Evolutionary conservation across 2,888 invertebrate genomes (phyloP).

Genomic region (Chaetoderma sp.): DNA sequence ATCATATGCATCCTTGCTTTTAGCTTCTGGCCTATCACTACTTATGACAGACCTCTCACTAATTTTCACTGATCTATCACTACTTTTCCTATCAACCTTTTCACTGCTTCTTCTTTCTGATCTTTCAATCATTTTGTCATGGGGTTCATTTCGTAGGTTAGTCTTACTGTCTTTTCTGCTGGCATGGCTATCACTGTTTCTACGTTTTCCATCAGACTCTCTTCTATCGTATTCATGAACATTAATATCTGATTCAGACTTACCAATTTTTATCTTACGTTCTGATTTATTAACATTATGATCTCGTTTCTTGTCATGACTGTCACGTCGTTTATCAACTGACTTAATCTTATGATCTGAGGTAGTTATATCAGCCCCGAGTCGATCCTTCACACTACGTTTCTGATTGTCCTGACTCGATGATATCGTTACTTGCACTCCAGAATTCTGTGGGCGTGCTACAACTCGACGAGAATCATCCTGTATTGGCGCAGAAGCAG

Average conservation of each 20-base stretch:
- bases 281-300: too few relatives aligned
- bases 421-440: conserved; percentile 34
- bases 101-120: too few relatives aligned
- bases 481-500: neutral
- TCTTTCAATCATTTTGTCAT: conserved; percentile 27
- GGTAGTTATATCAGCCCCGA: too few relatives aligned
- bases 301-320: too few relatives aligned
- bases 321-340: too few relatives aligned
- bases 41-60: too few relatives aligned
- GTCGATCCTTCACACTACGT: too few relatives aligned
- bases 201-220: neutral
- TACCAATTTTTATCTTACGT: too few relatives aligned
- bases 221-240: neutral
- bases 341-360: too few relatives aligned
- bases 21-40: too few relatives aligned
- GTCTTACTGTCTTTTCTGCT: conserved; percentile 13
- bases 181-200: neutral
- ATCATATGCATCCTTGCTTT: too few relatives aligned
- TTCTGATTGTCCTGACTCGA: conserved; percentile 12
- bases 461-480: neutral
- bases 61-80: neutral
- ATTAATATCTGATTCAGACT: neutral
- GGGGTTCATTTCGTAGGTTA: neutral
- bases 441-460: conserved; percentile 18
- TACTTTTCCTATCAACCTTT: neutral